Conservation (phyloP, 64 coral and sea anemone genomes). For the Acropora tenuis region DNA sequence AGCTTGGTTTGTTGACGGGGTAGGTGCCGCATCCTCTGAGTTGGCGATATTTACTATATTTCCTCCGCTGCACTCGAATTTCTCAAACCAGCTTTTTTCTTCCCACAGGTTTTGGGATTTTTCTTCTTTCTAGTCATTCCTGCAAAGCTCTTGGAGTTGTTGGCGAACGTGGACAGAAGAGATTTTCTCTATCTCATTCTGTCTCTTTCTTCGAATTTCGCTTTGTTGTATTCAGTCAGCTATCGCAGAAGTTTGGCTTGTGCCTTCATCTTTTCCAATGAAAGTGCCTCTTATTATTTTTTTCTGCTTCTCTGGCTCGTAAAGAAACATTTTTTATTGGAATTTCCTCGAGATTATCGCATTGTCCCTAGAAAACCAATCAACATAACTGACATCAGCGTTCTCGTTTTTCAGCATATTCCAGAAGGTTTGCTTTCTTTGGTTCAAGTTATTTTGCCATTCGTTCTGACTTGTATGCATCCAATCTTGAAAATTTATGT, state of each 20-base stretch:
- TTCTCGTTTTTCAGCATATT: conserved; percentile 27
- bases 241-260: conserved; percentile 34
- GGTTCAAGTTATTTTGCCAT: conserved; percentile 27
- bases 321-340: conserved; percentile 15
- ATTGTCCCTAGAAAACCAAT: conserved; percentile 37
- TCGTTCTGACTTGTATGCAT: no score
- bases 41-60: conserved; percentile 30
- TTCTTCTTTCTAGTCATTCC: no score
- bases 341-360: conserved; percentile 13
- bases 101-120: no score
- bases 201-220: background rate
- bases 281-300: no score
- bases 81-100: no score
- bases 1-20: background rate
- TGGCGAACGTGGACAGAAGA: conserved; percentile 11
- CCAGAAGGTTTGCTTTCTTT: conserved; percentile 39
- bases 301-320: background rate
- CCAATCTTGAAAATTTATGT: no score
- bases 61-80: background rate
- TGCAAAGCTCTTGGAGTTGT: no score
- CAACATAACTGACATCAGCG: conserved; percentile 23
- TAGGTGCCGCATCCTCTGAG: conserved; percentile 1
- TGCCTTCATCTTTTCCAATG: conserved; percentile 42
- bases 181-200: conserved; percentile 23
- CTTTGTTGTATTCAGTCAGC: background rate